These are phyloP conservation scores for Cephalopholis sonnerati DNA, from an alignment of 2,113 vertebrate genomes.

Conservation along the genomic window DNA sequence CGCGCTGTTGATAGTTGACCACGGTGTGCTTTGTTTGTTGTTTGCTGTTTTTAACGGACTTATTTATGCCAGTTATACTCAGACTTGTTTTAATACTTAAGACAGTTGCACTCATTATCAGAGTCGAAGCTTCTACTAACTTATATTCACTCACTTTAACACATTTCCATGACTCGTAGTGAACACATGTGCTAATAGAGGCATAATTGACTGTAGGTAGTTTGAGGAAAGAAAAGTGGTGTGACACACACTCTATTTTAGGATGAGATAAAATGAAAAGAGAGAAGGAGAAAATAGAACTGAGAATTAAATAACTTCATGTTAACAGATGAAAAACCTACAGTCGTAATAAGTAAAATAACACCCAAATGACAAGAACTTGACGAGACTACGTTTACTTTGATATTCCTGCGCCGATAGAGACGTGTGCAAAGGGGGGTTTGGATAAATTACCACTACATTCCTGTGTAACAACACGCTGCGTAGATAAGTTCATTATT, in stretches of 20 bases:
- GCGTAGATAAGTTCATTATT: not conserved
- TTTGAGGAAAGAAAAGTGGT: not conserved
- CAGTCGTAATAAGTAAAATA: not conserved
- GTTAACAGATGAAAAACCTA: not conserved
- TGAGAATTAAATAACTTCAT: not conserved
- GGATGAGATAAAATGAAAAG: not conserved
- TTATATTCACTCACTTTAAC: not conserved
- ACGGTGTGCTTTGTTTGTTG: not conserved
- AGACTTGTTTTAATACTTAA: constrained; percentile 8
- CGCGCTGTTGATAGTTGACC: not conserved
- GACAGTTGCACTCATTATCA: not conserved
- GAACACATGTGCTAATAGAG: not conserved
- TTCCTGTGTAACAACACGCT: not conserved
- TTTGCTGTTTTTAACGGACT: not conserved
- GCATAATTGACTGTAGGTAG: not conserved
- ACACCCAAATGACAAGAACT: not conserved
- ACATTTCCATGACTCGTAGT: not conserved
- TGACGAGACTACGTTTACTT: not conserved
- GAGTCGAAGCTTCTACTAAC: not conserved
- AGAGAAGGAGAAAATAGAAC: not conserved
- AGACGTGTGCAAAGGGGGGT: not conserved
- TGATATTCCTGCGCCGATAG: not conserved
- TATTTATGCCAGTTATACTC: not conserved
- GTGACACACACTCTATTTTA: not conserved
- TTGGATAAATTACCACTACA: not conserved